Evolutionary conservation across 2,113 vertebrate genomes (phyloP).

Genomic region (Amia ocellicauda): DNA sequence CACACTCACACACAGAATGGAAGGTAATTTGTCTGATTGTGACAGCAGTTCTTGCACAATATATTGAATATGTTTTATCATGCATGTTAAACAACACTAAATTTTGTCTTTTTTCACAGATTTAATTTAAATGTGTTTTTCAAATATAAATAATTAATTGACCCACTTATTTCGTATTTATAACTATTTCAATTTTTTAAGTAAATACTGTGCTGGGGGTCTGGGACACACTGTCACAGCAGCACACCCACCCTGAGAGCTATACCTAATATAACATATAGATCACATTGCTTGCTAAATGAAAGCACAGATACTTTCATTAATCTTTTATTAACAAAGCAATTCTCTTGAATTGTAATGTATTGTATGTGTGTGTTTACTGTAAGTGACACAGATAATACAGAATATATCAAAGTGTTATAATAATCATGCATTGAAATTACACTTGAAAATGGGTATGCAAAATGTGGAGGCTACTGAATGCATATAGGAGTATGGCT

Average conservation of each 20-base stretch:
- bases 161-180: constrained; percentile 61
- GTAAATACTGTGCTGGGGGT: constrained; percentile 56
- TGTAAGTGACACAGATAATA: no score
- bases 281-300: constrained; percentile 16
- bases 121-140: constrained; percentile 54
- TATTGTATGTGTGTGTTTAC: no score
- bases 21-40: constrained; percentile 44
- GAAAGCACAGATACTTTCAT: neutral
- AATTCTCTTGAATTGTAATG: no score
- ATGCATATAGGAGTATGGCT: no score
- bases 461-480: no score
- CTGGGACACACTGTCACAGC: constrained; percentile 65
- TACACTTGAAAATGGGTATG: no score
- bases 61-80: constrained; percentile 54
- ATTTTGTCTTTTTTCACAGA: constrained; percentile 62
- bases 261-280: neutral
- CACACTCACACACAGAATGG: constrained; percentile 20
- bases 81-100: constrained; percentile 54
- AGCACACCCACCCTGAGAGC: constrained; percentile 29
- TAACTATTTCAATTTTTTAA: constrained; percentile 60
- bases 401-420: no score
- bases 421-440: no score
- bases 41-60: constrained; percentile 57
- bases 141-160: no score
- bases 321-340: neutral